phyloP scores from a whole-genome alignment of 2,797 vertebrate genomes.

The Peromyscus attwateri region DNA sequence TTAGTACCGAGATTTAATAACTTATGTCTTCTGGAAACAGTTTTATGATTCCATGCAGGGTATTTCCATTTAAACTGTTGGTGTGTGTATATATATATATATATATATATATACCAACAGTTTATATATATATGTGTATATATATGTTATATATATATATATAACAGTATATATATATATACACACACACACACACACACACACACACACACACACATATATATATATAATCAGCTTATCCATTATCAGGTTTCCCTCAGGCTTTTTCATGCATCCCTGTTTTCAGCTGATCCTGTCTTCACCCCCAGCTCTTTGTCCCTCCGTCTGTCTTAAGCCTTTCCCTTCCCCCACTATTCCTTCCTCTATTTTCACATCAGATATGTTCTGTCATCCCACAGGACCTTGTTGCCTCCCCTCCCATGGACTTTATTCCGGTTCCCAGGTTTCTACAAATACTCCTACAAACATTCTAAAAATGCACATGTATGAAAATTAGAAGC shows the following conservation, averaged over 20 bases:
- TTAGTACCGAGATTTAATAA: neutral
- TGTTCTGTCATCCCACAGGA: neutral
- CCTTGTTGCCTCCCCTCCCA: neutral
- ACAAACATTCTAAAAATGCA: neutral
- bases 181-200: too few relatives aligned
- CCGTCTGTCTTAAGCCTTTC: neutral
- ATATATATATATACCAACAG: too few relatives aligned
- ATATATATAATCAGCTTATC: neutral
- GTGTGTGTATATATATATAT: too few relatives aligned
- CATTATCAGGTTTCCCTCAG: neutral
- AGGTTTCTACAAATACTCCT: neutral
- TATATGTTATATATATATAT: too few relatives aligned
- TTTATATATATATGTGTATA: too few relatives aligned
- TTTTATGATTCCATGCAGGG: neutral
- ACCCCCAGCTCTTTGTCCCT: neutral
- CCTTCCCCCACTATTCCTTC: neutral
- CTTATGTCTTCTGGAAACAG: neutral
- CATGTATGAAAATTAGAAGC: neutral
- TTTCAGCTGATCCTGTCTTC: neutral
- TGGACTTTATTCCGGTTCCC: neutral
- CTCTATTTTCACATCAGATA: neutral
- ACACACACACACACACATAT: too few relatives aligned
- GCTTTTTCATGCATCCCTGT: neutral
- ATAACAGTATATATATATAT: too few relatives aligned
- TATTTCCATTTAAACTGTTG: neutral